These are phyloP conservation scores for Aphis gossypii DNA, from an alignment of 1,140 invertebrate species.

Conservation along the genomic window DNA sequence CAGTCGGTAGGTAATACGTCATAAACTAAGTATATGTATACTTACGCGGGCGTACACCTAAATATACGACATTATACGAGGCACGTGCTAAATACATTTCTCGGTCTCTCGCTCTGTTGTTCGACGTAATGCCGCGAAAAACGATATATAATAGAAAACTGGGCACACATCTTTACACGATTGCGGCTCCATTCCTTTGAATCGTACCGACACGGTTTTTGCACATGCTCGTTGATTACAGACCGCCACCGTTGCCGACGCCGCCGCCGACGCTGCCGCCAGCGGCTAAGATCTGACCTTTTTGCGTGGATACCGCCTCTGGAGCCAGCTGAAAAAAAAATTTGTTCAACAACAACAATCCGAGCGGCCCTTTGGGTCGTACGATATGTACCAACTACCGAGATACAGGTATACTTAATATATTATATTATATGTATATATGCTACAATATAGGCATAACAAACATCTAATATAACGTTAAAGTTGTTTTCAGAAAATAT, in stretches of 20 bases:
- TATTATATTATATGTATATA: too few relatives aligned
- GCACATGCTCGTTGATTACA: slow-evolving; percentile 50
- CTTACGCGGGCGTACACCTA: not conserved
- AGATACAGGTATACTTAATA: not conserved
- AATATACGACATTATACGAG: not conserved
- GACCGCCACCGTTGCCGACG: not conserved
- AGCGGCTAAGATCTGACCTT: slow-evolving; percentile 32
- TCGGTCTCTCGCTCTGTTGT: not conserved
- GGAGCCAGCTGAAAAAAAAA: slow-evolving; percentile 22
- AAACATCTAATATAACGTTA: slow-evolving; percentile 5
- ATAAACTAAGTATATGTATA: not conserved
- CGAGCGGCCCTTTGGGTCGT: not conserved
- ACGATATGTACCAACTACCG: not conserved
- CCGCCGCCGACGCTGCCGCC: not conserved
- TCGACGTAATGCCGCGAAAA: slow-evolving; percentile 28
- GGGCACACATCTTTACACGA: not conserved
- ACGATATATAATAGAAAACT: slow-evolving; percentile 25
- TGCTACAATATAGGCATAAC: not conserved
- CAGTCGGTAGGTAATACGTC: not conserved
- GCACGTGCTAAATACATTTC: slow-evolving; percentile 9
- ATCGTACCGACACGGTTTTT: slow-evolving; percentile 22
- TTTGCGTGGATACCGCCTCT: not conserved
- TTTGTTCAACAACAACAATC: not conserved
- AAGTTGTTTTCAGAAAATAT: slow-evolving; percentile 3
- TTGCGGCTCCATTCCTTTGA: slow-evolving; percentile 31